These are phyloP conservation scores for Crenuchus spilurus DNA, from an alignment of 2,797 vertebrate genomes.

Conservation along the genomic window DNA sequence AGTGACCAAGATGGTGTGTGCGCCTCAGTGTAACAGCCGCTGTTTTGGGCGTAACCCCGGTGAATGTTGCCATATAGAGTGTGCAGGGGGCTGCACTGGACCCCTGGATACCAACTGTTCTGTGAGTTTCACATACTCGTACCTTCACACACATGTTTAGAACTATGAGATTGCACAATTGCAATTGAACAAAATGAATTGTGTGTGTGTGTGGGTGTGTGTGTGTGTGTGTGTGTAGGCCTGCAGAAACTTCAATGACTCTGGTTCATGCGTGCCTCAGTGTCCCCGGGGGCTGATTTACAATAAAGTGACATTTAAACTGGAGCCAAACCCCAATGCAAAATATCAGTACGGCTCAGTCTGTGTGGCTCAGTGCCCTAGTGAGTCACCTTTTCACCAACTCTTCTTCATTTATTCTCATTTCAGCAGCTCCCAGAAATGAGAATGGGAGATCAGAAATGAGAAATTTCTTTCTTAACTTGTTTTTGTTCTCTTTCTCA, in stretches of 20 bases:
- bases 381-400: conserved; percentile 80
- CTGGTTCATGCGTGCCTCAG: conserved; percentile 86
- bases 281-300: conserved; percentile 91
- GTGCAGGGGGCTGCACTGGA: conserved; percentile 91
- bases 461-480: no score
- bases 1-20: conserved; percentile 96
- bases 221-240: conserved; percentile 73
- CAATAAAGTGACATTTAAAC: conserved; percentile 89
- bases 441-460: no score
- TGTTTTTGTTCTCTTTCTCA: conserved; percentile 24
- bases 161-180: not conserved
- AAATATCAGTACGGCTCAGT: conserved; percentile 96
- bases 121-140: conserved; percentile 75
- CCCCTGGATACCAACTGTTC: conserved; percentile 89
- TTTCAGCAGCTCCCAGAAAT: not conserved
- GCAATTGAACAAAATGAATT: not conserved
- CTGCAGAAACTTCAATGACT: conserved; percentile 93
- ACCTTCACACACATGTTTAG: not conserved
- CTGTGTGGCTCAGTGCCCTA: conserved; percentile 89
- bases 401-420: not conserved
- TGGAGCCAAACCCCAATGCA: conserved; percentile 91
- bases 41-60: conserved; percentile 89
- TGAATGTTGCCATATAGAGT: conserved; percentile 94
- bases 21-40: conserved; percentile 90
- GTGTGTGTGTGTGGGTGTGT: not conserved